phyloP scores from a whole-genome alignment of 2,113 vertebrate genomes.

The Cromileptes altivelis region DNA sequence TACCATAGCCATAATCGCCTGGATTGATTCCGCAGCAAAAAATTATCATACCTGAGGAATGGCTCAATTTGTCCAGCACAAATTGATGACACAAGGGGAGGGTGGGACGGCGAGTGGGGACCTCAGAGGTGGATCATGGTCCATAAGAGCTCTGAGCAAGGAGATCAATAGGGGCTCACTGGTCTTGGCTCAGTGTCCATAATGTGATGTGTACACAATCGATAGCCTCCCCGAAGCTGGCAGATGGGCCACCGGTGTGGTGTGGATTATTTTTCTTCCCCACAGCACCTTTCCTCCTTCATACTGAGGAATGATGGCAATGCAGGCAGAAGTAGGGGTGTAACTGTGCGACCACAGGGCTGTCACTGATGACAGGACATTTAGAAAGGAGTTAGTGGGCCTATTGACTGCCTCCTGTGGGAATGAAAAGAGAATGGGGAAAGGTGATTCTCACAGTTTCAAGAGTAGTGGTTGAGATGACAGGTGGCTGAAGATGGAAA shows the following conservation, averaged over 20 bases:
- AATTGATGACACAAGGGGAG: conserved; percentile 62
- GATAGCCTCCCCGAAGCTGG: conserved; percentile 53
- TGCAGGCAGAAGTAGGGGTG: neutral
- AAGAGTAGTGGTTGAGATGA: conserved; percentile 47
- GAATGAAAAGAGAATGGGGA: conserved; percentile 25
- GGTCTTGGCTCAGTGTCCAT: conserved; percentile 58
- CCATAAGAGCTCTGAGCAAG: conserved; percentile 53
- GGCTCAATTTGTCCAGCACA: conserved; percentile 61
- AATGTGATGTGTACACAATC: conserved; percentile 71
- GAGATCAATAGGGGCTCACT: conserved; percentile 68
- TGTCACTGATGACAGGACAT: conserved; percentile 59
- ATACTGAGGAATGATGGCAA: conserved; percentile 20
- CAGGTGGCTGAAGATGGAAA: conserved; percentile 41
- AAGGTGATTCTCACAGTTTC: conserved; percentile 40
- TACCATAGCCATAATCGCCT: conserved; percentile 75
- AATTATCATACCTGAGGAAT: conserved; percentile 73
- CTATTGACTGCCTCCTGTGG: conserved; percentile 40
- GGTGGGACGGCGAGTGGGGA: conserved; percentile 21
- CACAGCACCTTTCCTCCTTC: conserved; percentile 2
- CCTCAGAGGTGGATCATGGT: conserved; percentile 61
- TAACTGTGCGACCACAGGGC: conserved; percentile 19
- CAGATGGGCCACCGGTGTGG: conserved; percentile 38
- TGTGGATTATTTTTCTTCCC: conserved; percentile 46
- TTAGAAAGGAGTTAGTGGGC: conserved; percentile 52
- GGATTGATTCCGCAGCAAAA: conserved; percentile 70